Conservation (phyloP, 2,797 vertebrate species). For the Aldrovandia affinis region DNA sequence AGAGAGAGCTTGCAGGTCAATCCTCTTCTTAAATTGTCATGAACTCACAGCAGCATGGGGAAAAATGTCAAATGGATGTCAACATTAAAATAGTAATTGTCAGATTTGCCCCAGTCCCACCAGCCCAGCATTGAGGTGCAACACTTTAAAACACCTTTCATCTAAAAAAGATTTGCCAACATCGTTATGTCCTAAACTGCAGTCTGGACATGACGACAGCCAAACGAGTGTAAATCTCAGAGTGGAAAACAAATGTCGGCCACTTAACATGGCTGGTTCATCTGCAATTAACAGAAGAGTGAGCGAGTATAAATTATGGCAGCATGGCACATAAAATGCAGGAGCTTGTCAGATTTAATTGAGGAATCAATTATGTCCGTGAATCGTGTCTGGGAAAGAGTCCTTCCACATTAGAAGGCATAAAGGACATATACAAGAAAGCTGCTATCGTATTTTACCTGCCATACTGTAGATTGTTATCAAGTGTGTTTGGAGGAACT, state of each 20-base stretch:
- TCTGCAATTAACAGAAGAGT: constrained; percentile 27
- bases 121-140: neutral
- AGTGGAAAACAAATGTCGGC: constrained; percentile 37
- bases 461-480: neutral
- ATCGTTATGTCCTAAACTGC: neutral
- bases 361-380: constrained; percentile 33
- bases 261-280: constrained; percentile 37
- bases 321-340: constrained; percentile 31
- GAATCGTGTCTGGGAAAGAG: constrained; percentile 28
- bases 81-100: neutral
- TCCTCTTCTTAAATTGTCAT: neutral
- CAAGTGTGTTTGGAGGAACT: neutral
- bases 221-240: constrained; percentile 41
- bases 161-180: constrained; percentile 27
- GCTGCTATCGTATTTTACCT: neutral
- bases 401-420: constrained; percentile 26
- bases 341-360: constrained; percentile 41
- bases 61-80: neutral
- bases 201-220: constrained; percentile 36
- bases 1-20: neutral
- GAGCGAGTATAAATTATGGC: constrained; percentile 41
- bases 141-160: constrained; percentile 11
- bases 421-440: constrained; percentile 20
- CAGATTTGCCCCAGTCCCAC: neutral
- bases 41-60: neutral